Percentiles rank a stretch among this genome's conserved stretches.
Evolutionary conservation across 2,113 vertebrate species (phyloP).

Genomic region (Astatoreochromis straeleni): DNA sequence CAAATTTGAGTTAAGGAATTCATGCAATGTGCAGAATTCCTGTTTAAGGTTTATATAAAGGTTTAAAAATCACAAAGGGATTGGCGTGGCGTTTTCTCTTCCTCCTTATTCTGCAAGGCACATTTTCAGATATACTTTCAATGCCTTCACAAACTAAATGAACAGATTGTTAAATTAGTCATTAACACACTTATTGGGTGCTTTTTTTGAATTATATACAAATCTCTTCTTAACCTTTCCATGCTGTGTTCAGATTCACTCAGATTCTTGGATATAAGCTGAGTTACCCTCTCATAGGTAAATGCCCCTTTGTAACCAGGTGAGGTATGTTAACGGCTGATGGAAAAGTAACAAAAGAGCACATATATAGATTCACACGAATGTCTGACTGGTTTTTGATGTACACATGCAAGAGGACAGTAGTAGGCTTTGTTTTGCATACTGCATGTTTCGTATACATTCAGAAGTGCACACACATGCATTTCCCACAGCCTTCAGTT

Average conservation of each 20-base stretch:
- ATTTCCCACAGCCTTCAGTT: neutral
- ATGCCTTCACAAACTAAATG: neutral
- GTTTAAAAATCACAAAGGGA: neutral
- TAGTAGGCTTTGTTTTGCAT: slow-evolving; percentile 8
- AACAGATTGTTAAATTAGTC: neutral
- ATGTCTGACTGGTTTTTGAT: neutral
- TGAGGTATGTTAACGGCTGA: neutral
- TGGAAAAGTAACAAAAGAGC: neutral
- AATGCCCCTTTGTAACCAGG: neutral
- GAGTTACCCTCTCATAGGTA: neutral
- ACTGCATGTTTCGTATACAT: slow-evolving; percentile 38
- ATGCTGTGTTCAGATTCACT: neutral
- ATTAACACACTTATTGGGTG: neutral
- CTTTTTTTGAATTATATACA: neutral
- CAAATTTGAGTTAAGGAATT: neutral
- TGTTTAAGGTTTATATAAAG: neutral
- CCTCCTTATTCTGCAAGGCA: neutral
- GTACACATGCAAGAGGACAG: neutral
- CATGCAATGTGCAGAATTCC: neutral
- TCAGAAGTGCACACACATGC: slow-evolving; percentile 24
- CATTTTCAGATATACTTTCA: slow-evolving; percentile 8
- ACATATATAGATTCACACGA: neutral
- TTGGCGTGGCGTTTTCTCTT: neutral
- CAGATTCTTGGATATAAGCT: neutral
- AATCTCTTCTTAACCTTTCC: neutral